Percentiles rank a stretch among this genome's conserved stretches.
Evolutionary conservation across 2,113 vertebrate species (phyloP).

Genomic region (Ailuropoda melanoleuca): DNA sequence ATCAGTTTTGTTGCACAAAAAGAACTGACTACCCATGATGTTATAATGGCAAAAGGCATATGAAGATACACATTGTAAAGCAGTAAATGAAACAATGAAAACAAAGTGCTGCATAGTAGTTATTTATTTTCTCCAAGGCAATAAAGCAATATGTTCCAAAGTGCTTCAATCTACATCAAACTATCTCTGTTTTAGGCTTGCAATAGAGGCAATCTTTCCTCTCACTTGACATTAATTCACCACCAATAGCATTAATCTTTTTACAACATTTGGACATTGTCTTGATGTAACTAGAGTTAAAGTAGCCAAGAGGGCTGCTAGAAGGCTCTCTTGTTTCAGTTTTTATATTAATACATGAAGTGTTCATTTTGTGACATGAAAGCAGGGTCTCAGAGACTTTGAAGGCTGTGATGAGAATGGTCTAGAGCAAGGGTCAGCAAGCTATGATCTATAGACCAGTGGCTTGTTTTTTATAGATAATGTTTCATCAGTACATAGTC

Average conservation of each 20-base stretch:
- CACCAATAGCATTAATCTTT: background rate
- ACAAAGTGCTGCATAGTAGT: background rate
- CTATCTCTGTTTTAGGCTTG: background rate
- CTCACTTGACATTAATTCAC: background rate
- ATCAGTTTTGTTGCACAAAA: background rate
- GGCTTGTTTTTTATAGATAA: background rate
- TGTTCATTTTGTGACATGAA: background rate
- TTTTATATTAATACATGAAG: background rate
- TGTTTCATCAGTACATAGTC: background rate
- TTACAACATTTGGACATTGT: background rate
- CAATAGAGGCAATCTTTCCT: background rate
- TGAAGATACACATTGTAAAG: background rate
- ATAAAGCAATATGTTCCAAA: background rate
- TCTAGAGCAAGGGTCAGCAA: background rate
- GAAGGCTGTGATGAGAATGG: background rate
- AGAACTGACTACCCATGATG: background rate
- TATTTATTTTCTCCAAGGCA: background rate
- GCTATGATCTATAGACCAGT: background rate
- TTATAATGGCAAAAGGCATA: background rate
- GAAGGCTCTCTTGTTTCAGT: background rate
- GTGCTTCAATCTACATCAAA: background rate
- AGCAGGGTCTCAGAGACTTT: background rate
- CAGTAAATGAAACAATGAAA: background rate
- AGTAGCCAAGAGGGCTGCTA: background rate
- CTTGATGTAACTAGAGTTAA: background rate